A percentile compares a stretch with the other conserved stretches of the same genome.
Evolutionary conservation across 2,113 vertebrate species (phyloP).

Genomic region (Amblyornis subalaris): DNA sequence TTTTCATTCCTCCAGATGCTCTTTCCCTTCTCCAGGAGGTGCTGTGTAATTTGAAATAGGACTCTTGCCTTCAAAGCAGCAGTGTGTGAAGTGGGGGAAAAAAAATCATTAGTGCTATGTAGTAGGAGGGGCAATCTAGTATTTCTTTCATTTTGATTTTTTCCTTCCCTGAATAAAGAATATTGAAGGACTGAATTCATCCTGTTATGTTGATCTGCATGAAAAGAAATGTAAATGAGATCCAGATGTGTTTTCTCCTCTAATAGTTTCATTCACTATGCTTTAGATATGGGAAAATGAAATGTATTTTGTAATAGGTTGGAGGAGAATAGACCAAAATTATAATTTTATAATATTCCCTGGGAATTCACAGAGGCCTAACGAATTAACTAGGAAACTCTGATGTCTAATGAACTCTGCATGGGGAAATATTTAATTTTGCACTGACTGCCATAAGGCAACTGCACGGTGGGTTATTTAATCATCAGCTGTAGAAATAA

Average conservation of each 20-base stretch:
- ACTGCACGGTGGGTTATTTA: slow-evolving; percentile 58
- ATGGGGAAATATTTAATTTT: slow-evolving; percentile 63
- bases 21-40: background rate
- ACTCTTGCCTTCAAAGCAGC: background rate
- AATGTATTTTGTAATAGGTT: slow-evolving; percentile 41
- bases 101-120: background rate
- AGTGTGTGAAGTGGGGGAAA: background rate
- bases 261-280: slow-evolving; percentile 44
- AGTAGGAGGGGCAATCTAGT: background rate
- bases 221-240: slow-evolving; percentile 45
- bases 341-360: slow-evolving; percentile 64
- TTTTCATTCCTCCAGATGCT: background rate
- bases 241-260: slow-evolving; percentile 59
- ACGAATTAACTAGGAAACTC: slow-evolving; percentile 63
- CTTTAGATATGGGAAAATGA: slow-evolving; percentile 43
- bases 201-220: slow-evolving; percentile 29
- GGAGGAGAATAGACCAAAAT: slow-evolving; percentile 58
- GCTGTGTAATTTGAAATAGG: slow-evolving; percentile 7
- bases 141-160: background rate
- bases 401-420: slow-evolving; percentile 66
- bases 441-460: slow-evolving; percentile 47
- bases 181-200: slow-evolving; percentile 36
- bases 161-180: background rate
- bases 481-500: slow-evolving; percentile 53
- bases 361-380: slow-evolving; percentile 58